Evolutionary conservation across 2,113 vertebrate species (phyloP).

Genomic region (Zosterops lateralis): DNA sequence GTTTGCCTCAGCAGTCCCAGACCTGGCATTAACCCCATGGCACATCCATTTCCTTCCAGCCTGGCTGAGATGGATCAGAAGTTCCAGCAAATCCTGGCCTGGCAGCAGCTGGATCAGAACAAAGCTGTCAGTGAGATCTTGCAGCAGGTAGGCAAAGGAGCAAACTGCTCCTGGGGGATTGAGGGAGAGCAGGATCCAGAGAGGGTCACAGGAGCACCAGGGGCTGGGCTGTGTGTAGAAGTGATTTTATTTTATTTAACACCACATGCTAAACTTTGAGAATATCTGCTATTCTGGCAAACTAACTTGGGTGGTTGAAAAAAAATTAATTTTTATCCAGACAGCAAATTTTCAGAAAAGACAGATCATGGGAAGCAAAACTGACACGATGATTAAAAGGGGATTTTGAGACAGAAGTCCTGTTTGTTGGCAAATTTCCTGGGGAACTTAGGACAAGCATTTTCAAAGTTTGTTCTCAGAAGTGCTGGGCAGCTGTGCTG

Average conservation of each 20-base stretch:
- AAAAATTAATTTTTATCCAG: not conserved
- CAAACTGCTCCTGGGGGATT: not conserved
- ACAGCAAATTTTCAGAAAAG: not conserved
- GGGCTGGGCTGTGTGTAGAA: not conserved
- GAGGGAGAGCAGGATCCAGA: not conserved
- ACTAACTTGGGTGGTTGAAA: not conserved
- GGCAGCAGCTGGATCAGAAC: constrained; percentile 92
- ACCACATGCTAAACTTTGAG: not conserved
- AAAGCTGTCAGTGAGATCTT: constrained; percentile 90
- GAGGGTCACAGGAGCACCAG: not conserved
- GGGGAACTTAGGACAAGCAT: not conserved
- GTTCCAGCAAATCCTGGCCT: constrained; percentile 87
- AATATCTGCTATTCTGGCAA: not conserved
- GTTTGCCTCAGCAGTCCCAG: not conserved
- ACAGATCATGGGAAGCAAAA: not conserved
- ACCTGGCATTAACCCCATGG: not conserved
- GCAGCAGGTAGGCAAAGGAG: constrained; percentile 81
- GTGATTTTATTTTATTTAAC: not conserved
- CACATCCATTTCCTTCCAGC: constrained; percentile 68
- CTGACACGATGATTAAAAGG: not conserved
- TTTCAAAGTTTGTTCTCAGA: not conserved
- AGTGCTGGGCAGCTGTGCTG: not conserved
- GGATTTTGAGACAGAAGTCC: not conserved
- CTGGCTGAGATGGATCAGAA: constrained; percentile 85
- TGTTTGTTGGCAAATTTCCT: not conserved